Conservation (phyloP, 1,140 invertebrate genomes). For the Macrocentrus cingulum region DNA sequence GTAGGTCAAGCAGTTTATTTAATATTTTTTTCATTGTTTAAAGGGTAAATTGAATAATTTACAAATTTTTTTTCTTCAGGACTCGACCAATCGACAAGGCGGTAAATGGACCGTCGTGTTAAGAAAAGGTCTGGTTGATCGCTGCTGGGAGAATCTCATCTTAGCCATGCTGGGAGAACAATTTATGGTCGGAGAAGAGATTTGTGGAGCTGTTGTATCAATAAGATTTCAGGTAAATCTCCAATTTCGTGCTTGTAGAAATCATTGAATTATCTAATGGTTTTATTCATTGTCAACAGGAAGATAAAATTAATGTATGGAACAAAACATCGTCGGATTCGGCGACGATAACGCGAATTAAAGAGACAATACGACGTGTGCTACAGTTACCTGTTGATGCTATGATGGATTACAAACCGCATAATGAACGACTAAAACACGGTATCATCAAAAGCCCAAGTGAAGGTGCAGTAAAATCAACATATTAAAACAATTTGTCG, state of each 20-base stretch:
- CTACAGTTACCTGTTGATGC: conserved; percentile 91
- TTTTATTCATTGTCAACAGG: conserved; percentile 60
- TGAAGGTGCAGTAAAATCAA: conserved; percentile 18
- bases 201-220: conserved; percentile 96
- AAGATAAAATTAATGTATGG: conserved; percentile 98
- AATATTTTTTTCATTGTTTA: background rate
- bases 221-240: conserved; percentile 81
- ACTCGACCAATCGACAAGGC: conserved; percentile 90
- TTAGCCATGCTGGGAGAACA: conserved; percentile 98
- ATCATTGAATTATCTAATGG: conserved; percentile 13
- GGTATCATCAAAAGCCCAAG: conserved; percentile 30
- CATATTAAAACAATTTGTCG: background rate
- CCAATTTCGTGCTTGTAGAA: background rate
- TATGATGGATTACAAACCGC: conserved; percentile 95
- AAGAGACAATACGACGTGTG: conserved; percentile 91
- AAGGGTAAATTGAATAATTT: conserved; percentile 19
- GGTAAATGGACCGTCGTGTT: conserved; percentile 97
- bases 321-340: conserved; percentile 91
- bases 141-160: conserved; percentile 98
- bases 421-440: conserved; percentile 80
- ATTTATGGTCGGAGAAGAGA: conserved; percentile 98
- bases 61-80: conserved; percentile 58
- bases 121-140: conserved; percentile 90
- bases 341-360: conserved; percentile 83
- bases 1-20: conserved; percentile 51